A percentile compares a stretch with the other conserved stretches of the same genome.
phyloP scores from a whole-genome alignment of 2,113 vertebrate genomes.

The Cheilinus undulatus region DNA sequence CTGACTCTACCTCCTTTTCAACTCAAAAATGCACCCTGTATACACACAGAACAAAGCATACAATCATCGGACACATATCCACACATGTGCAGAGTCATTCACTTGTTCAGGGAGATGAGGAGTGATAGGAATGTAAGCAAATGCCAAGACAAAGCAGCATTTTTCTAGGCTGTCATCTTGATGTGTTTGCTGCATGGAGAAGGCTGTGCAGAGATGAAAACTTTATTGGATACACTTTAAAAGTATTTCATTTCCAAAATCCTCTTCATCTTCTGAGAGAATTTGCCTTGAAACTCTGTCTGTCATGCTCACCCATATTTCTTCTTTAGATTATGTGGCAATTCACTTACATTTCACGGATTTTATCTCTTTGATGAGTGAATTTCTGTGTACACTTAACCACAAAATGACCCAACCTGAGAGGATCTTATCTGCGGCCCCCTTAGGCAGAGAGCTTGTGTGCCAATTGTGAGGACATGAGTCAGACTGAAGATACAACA shows the following conservation, averaged over 20 bases:
- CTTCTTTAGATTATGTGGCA: constrained; percentile 51
- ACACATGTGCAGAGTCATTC: constrained; percentile 55
- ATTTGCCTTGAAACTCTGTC: constrained; percentile 51
- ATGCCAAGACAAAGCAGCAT: constrained; percentile 53
- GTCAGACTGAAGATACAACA: constrained; percentile 46
- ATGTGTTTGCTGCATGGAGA: constrained; percentile 32
- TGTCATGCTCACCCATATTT: constrained; percentile 45
- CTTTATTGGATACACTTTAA: constrained; percentile 52
- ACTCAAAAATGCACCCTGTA: constrained; percentile 31
- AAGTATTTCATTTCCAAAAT: constrained; percentile 34
- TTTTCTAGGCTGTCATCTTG: constrained; percentile 46
- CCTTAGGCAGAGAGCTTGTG: constrained; percentile 11
- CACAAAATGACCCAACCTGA: constrained; percentile 50
- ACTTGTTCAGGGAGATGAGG: constrained; percentile 50
- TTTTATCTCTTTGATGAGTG: constrained; percentile 34
- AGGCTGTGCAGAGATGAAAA: constrained; percentile 36
- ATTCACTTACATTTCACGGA: constrained; percentile 46
- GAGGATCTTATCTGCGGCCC: constrained; percentile 59
- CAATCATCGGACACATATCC: constrained; percentile 59
- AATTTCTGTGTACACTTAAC: constrained; percentile 31
- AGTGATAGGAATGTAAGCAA: constrained; percentile 75
- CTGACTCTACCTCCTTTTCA: constrained; percentile 42
- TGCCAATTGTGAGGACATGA: constrained; percentile 41
- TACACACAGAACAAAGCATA: constrained; percentile 48
- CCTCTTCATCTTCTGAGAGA: constrained; percentile 23